Conservation (phyloP, 2,113 vertebrate species). For the Proteles cristata region DNA sequence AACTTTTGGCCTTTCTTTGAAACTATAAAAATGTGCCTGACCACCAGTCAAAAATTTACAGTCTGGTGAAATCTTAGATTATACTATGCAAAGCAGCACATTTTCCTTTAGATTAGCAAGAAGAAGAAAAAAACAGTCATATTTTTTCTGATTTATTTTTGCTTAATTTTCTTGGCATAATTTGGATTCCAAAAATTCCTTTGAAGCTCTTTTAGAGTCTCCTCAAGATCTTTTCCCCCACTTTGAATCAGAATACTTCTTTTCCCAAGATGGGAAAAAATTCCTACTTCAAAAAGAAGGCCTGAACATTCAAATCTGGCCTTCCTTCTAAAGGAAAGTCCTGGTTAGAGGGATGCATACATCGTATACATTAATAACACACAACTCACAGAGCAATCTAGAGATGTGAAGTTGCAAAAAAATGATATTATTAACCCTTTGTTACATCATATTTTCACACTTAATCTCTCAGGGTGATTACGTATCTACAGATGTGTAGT, state of each 20-base stretch:
- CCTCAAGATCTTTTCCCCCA: background rate
- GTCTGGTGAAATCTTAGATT: background rate
- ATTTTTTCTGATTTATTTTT: background rate
- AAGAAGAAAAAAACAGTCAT: background rate
- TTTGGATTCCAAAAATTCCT: slow-evolving; percentile 3
- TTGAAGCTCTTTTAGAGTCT: background rate
- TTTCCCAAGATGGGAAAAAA: background rate
- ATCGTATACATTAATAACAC: background rate
- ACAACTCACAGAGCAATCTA: background rate
- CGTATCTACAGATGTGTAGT: background rate
- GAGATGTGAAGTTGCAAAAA: background rate
- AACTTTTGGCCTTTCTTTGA: background rate
- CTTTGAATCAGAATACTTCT: background rate
- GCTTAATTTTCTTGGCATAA: background rate
- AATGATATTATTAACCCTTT: background rate
- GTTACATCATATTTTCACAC: background rate
- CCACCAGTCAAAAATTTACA: background rate
- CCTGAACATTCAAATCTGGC: background rate
- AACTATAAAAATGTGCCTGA: background rate
- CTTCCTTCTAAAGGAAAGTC: background rate
- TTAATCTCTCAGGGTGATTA: background rate
- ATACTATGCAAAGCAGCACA: background rate
- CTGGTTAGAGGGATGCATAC: background rate
- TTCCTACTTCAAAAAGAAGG: background rate
- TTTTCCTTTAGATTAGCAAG: background rate